Conservation (phyloP, 1,140 invertebrate species). For the Drosophila lini region DNA sequence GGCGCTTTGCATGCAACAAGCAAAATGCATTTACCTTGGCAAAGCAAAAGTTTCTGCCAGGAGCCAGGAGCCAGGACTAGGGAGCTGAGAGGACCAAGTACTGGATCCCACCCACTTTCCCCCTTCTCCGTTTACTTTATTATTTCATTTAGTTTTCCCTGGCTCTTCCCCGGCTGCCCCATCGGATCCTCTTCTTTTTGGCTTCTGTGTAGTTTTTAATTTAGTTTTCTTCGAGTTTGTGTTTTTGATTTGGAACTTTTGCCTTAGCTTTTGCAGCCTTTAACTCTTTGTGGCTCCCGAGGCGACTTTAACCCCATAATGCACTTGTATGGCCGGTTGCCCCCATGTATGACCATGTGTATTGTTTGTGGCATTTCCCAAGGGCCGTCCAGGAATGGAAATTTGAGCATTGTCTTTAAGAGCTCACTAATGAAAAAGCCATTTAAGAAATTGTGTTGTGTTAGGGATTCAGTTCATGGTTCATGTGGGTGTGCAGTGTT, state of each 20-base stretch:
- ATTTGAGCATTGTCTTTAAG: conserved; percentile 33
- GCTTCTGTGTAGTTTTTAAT: conserved; percentile 64
- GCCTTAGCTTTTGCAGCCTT: conserved; percentile 57
- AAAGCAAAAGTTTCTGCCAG: conserved; percentile 51
- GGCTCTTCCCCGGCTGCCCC: conserved; percentile 22
- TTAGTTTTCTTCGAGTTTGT: conserved; percentile 76
- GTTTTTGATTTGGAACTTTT: conserved; percentile 80
- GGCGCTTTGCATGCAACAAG: conserved; percentile 77
- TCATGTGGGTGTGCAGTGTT: background rate
- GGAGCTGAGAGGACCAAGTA: background rate
- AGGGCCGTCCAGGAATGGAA: conserved; percentile 22
- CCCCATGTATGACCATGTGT: conserved; percentile 29
- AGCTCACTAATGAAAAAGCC: conserved; percentile 1
- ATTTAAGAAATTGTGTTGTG: conserved; percentile 2
- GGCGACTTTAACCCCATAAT: conserved; percentile 70
- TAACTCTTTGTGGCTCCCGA: conserved; percentile 51
- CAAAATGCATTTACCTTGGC: conserved; percentile 76
- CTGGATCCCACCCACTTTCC: conserved; percentile 2
- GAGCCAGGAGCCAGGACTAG: background rate
- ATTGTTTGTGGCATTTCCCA: conserved; percentile 35
- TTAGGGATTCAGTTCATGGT: background rate
- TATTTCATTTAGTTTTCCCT: conserved; percentile 75
- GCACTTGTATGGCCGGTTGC: conserved; percentile 42
- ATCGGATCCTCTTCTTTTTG: conserved; percentile 12
- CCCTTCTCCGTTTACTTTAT: conserved; percentile 66